Evolutionary conservation across 2,888 invertebrate species (phyloP).

Genomic region (Drosophila leonis): DNA sequence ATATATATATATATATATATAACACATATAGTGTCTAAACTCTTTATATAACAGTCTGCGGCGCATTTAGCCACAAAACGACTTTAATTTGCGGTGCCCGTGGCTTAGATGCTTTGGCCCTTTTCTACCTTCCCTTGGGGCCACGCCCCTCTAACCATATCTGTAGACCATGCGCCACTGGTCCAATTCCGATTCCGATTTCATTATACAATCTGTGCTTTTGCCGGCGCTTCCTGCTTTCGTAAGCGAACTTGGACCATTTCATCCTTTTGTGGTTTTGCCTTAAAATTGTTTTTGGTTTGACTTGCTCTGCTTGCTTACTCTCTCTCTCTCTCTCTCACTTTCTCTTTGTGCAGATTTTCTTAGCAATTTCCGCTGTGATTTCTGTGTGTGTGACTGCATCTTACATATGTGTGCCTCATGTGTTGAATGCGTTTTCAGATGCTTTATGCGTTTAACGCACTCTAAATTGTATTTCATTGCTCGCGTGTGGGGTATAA

Average conservation of each 20-base stretch:
- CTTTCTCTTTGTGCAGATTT: not conserved
- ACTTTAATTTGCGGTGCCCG: constrained; percentile 75
- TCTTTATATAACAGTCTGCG: constrained; percentile 15
- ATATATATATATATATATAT: constrained; percentile 17
- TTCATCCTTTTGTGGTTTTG: constrained; percentile 59
- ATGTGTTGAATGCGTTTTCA: constrained; percentile 60
- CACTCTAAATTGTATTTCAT: constrained; percentile 51
- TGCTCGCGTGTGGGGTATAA: constrained; percentile 22
- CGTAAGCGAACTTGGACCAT: constrained; percentile 51
- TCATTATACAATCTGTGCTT: constrained; percentile 70
- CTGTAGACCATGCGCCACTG: constrained; percentile 38
- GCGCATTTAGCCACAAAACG: constrained; percentile 69
- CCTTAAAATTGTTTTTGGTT: constrained; percentile 69
- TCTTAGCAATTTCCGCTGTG: constrained; percentile 29
- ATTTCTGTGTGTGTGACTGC: constrained; percentile 7
- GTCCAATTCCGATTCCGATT: constrained; percentile 62
- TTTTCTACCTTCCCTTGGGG: not conserved
- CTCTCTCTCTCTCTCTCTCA: too few species aligned
- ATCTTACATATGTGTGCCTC: constrained; percentile 8
- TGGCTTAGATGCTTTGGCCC: constrained; percentile 27
- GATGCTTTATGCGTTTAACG: constrained; percentile 43
- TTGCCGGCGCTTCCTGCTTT: constrained; percentile 50
- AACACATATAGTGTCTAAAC: constrained; percentile 4
- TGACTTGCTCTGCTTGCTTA: constrained; percentile 13
- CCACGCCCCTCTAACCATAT: constrained; percentile 8